Base-by-base conservation (phyloP, 2,888 invertebrate genomes). In the Operophtera brumata region DNA sequence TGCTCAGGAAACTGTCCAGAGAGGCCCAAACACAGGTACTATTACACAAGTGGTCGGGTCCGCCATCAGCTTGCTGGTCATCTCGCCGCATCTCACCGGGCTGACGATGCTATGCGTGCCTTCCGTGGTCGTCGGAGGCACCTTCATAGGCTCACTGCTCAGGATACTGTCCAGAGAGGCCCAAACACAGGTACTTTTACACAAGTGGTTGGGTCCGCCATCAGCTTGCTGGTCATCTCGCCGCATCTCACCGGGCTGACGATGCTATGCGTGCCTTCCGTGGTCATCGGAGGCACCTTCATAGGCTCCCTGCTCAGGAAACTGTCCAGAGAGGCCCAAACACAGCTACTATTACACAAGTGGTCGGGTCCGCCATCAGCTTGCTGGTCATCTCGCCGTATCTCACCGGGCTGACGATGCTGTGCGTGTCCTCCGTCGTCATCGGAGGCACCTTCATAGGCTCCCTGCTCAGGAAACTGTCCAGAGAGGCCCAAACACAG, bases 81-180 rank as follows among this genome's bases (percentile, higher is more conserved):
- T 99, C 73, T 98, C 98, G 0, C 97, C 98, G 0, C 94, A 96
- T 69, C 92, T 99, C 91, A 98, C 98, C 0, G 92, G 93, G 0
- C 88, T 96, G 36, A 96, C 98, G 52, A 81, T 97, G 63, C 84
- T 96, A n/a, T 94, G 96, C 49, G 93, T 99, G 14, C 98, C 98
- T 0, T 92, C 94, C 0, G 94, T 98, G 8, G 95, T 99, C 57
- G 90, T 93, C 12, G 92, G 95, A n/a, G 99, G 98, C 39, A 94
- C 96, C 0, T 86, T 95, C 49, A 92, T 98, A 65, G 99, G 98
- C 0, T 92, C 94, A 3, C 84, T 95, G 13, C 87, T 99, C 46
- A 90, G 97, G 46, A 91, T 92, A 53, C 82, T 96, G 26, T 97
- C 97, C 0, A 92, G 94, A 67, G 92, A 92, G 54, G 96, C 97